Evolutionary conservation across 2,113 vertebrate species (phyloP).

Genomic region (Python bivittatus): DNA sequence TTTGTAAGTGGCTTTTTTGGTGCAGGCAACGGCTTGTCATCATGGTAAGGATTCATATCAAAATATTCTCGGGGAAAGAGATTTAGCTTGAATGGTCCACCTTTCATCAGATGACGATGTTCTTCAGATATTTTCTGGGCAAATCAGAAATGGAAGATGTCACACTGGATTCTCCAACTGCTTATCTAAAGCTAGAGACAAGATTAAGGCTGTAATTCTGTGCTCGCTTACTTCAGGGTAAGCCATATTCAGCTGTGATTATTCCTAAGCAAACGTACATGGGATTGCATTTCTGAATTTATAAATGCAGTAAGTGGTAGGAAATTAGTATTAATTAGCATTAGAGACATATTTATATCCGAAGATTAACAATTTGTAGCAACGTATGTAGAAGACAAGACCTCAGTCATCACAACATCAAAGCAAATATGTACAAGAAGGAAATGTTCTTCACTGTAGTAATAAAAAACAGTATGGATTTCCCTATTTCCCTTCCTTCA

Average conservation of each 20-base stretch:
- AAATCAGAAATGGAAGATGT: slow-evolving; percentile 47
- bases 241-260: background rate
- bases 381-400: background rate
- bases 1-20: slow-evolving; percentile 59
- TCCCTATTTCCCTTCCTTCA: background rate
- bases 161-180: background rate
- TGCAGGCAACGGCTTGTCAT: slow-evolving; percentile 73
- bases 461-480: background rate
- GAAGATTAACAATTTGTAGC: background rate
- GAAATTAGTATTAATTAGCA: background rate
- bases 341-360: background rate
- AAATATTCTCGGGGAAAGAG: slow-evolving; percentile 84
- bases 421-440: background rate
- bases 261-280: background rate
- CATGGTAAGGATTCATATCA: slow-evolving; percentile 81
- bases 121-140: slow-evolving; percentile 73
- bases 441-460: background rate
- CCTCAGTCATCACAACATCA: background rate
- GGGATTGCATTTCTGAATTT: background rate
- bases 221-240: background rate
- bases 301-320: background rate
- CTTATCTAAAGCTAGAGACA: background rate
- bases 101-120: slow-evolving; percentile 76
- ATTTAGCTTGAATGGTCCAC: slow-evolving; percentile 81
- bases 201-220: background rate